Evolutionary conservation across 2,113 vertebrate species (phyloP).

Genomic region (Pungitius pungitius): DNA sequence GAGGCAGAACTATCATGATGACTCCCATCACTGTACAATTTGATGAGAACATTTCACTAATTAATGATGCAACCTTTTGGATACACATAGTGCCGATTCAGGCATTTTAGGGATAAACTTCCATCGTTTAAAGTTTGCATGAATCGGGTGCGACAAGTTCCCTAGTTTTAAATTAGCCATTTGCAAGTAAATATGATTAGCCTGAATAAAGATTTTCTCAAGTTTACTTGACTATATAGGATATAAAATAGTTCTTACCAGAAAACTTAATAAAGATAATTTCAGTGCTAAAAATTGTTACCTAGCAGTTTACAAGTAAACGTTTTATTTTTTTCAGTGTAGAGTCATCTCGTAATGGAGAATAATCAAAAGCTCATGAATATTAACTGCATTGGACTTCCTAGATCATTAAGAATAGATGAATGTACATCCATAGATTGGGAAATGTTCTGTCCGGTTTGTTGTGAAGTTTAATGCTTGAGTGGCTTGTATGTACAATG

Average conservation of each 20-base stretch:
- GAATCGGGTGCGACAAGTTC: background rate
- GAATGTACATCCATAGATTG: conserved; percentile 14
- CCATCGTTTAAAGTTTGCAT: background rate
- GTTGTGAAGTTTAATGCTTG: conserved; percentile 2
- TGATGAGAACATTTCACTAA: conserved; percentile 28
- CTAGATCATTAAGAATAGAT: conserved; percentile 40
- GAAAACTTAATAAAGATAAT: too few species aligned
- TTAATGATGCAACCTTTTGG: conserved; percentile 31
- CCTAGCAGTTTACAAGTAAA: background rate
- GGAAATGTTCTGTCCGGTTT: conserved; percentile 10
- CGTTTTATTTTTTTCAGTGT: conserved; percentile 22
- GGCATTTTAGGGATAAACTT: background rate
- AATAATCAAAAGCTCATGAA: conserved; percentile 19
- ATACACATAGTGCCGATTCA: too few species aligned
- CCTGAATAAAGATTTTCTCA: too few species aligned
- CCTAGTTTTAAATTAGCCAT: too few species aligned
- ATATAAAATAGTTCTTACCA: too few species aligned
- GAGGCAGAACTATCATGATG: conserved; percentile 31
- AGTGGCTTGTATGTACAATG: conserved; percentile 12
- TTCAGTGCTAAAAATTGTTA: too few species aligned
- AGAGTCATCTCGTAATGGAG: conserved; percentile 32
- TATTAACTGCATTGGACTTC: conserved; percentile 18
- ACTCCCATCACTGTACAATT: background rate
- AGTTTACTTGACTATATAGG: too few species aligned
- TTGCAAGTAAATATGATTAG: too few species aligned